Conservation (phyloP, 2,888 invertebrate species). For the Uropetala carovei region DNA sequence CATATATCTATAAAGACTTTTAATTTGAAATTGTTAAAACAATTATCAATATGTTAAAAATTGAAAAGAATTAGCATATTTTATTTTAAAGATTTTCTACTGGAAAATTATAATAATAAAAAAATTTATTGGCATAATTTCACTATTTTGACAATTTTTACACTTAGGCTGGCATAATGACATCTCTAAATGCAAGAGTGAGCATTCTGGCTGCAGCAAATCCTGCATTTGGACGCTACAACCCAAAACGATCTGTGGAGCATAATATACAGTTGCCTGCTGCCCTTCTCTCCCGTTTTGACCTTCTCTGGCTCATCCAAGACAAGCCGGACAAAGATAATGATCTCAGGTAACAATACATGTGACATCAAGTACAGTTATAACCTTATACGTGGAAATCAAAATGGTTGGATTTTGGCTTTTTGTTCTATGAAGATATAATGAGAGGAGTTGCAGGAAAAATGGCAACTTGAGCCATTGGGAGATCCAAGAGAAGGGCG, state of each 20-base stretch:
- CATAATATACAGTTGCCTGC: conserved; percentile 99
- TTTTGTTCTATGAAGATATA: too few species aligned
- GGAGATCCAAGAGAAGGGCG: too few species aligned
- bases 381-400: neutral
- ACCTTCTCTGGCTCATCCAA: conserved; percentile 96
- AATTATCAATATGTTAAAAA: neutral
- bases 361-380: neutral
- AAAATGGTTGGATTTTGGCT: too few species aligned
- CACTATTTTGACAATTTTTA: conserved; percentile 67
- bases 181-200: conserved; percentile 96
- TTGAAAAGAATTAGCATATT: neutral
- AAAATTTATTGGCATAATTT: neutral
- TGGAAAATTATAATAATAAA: neutral
- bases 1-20: too few species aligned
- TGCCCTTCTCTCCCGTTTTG: conserved; percentile 96
- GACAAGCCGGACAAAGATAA: conserved; percentile 83
- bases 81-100: neutral
- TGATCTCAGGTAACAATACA: conserved; percentile 78
- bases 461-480: too few species aligned
- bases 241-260: conserved; percentile 94
- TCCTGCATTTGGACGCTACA: conserved; percentile 98
- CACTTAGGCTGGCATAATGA: conserved; percentile 96
- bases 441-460: too few species aligned
- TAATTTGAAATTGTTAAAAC: neutral
- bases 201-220: conserved; percentile 99